Evolutionary conservation across 2,888 invertebrate genomes (phyloP).

Genomic region (Scaptomyza flava): DNA sequence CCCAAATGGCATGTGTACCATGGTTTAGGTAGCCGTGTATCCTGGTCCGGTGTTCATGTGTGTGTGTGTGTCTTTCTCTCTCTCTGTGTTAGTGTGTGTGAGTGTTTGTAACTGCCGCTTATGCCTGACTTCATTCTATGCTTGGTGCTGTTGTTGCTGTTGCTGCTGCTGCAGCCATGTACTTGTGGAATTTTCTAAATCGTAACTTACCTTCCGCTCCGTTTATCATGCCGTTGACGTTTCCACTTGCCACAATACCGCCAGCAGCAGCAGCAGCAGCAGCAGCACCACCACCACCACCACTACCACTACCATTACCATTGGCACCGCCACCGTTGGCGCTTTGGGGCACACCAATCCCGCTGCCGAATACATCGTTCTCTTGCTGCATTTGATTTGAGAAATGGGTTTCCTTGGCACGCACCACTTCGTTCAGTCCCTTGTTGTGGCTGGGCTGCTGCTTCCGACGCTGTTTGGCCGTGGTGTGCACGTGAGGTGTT

Average conservation of each 20-base stretch:
- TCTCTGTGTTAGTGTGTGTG: conserved; percentile 23
- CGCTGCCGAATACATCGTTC: conserved; percentile 78
- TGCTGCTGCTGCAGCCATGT: conserved; percentile 29
- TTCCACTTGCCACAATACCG: conserved; percentile 66
- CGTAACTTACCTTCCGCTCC: conserved; percentile 83
- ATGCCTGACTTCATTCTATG: conserved; percentile 68
- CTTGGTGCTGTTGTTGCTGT: conserved; percentile 25
- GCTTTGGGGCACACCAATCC: conserved; percentile 49
- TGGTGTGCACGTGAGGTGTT: conserved; percentile 81
- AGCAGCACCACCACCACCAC: conserved; percentile 11
- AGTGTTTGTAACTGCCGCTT: conserved; percentile 66
- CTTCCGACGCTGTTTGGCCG: conserved; percentile 82
- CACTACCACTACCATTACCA: conserved; percentile 15
- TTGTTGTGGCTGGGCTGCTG: conserved; percentile 81
- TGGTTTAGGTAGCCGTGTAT: conserved; percentile 23
- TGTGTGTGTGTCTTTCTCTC: neutral
- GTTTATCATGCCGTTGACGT: conserved; percentile 81
- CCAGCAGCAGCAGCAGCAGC: conserved; percentile 31
- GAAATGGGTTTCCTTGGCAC: conserved; percentile 83
- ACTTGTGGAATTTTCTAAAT: conserved; percentile 77
- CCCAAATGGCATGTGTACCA: conserved; percentile 20
- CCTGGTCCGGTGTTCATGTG: conserved; percentile 28
- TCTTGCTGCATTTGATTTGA: conserved; percentile 84
- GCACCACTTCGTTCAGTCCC: conserved; percentile 84
- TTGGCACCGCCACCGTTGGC: conserved; percentile 25